phyloP scores from a whole-genome alignment of 2,797 vertebrate species.

The Enteromius unitaeniatus region DNA sequence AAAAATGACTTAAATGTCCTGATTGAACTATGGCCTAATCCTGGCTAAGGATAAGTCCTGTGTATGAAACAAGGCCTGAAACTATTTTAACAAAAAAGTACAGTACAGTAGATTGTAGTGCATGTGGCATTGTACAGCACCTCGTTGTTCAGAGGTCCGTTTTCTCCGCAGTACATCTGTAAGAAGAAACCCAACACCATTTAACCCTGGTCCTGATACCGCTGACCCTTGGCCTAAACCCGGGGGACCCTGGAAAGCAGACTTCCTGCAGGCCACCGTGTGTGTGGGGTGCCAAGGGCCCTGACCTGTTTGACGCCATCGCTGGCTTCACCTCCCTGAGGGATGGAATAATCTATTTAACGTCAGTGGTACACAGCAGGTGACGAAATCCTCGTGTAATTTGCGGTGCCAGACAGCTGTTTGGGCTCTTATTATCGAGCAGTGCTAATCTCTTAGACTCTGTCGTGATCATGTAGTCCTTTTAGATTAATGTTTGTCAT shows the following conservation, averaged over 20 bases:
- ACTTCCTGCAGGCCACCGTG: slow-evolving; percentile 69
- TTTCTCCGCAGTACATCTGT: slow-evolving; percentile 70
- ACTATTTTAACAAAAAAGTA: too few species aligned
- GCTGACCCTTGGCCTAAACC: slow-evolving; percentile 56
- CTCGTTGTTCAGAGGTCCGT: neutral
- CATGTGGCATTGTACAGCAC: neutral
- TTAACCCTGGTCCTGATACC: slow-evolving; percentile 66
- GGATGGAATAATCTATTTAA: slow-evolving; percentile 54
- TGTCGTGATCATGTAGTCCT: slow-evolving; percentile 59
- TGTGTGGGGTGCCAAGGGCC: slow-evolving; percentile 53
- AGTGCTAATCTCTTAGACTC: slow-evolving; percentile 69
- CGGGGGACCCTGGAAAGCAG: slow-evolving; percentile 59
- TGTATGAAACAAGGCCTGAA: too few species aligned
- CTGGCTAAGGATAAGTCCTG: too few species aligned
- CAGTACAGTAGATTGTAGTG: neutral
- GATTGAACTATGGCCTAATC: too few species aligned
- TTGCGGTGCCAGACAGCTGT: slow-evolving; percentile 71
- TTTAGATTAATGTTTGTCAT: slow-evolving; percentile 1
- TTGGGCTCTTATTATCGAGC: slow-evolving; percentile 68
- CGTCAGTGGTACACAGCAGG: slow-evolving; percentile 62
- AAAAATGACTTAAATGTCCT: too few species aligned
- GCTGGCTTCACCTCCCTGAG: slow-evolving; percentile 46
- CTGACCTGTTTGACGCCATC: slow-evolving; percentile 68
- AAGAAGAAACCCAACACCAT: slow-evolving; percentile 67
- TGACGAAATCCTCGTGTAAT: slow-evolving; percentile 67